Evolutionary conservation across 2,888 invertebrate genomes (phyloP).

Genomic region (Microctonus aethiopoides): DNA sequence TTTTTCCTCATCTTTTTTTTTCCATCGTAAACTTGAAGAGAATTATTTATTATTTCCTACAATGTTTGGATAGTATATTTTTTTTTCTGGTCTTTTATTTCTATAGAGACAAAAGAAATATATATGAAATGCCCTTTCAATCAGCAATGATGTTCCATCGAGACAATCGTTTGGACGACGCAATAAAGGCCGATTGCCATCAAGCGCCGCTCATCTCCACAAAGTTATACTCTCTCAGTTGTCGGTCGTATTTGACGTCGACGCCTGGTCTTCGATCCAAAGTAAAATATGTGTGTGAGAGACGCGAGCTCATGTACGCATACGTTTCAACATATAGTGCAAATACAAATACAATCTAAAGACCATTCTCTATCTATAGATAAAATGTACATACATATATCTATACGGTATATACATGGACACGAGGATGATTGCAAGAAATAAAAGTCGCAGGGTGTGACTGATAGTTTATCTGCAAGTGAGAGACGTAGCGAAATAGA

Average conservation of each 20-base stretch:
- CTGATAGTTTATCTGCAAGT: constrained; percentile 57
- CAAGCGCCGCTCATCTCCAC: constrained; percentile 25
- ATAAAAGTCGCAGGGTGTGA: constrained; percentile 63
- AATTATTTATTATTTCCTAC: background rate
- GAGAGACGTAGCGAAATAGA: constrained; percentile 27
- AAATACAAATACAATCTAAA: too few relatives aligned
- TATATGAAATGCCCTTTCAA: constrained; percentile 53
- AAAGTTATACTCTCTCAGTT: constrained; percentile 3
- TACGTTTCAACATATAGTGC: background rate
- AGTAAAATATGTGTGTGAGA: constrained; percentile 16
- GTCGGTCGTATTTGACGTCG: background rate
- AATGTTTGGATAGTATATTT: background rate
- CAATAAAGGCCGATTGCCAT: constrained; percentile 50
- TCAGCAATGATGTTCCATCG: constrained; percentile 51
- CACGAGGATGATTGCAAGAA: constrained; percentile 57
- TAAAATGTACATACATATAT: constrained; percentile 16
- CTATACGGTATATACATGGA: constrained; percentile 43
- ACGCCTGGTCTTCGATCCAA: constrained; percentile 1
- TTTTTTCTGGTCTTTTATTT: background rate
- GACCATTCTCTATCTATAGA: background rate
- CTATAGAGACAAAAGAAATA: constrained; percentile 13
- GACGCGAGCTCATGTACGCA: background rate
- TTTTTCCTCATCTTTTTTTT: background rate
- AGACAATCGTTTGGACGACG: constrained; percentile 47
- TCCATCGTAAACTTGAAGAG: background rate